These are phyloP conservation scores for Xenentodon cancila DNA, from an alignment of 2,797 vertebrate genomes.

Conservation along the genomic window DNA sequence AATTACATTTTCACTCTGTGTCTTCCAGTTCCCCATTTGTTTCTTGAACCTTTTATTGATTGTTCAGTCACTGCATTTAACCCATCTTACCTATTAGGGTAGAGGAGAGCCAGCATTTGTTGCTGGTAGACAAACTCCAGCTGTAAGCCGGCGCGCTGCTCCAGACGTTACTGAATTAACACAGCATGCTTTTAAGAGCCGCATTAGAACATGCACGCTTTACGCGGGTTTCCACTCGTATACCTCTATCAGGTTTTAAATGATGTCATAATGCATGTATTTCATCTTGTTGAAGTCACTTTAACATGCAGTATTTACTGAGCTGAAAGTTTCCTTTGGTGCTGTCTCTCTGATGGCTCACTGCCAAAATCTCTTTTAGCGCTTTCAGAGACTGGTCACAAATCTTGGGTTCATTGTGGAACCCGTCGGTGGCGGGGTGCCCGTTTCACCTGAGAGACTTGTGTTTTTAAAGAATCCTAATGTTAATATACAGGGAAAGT, in stretches of 20 bases:
- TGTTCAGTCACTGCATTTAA: background rate
- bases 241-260: background rate
- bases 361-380: too few species aligned
- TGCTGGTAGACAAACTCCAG: background rate
- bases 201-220: background rate
- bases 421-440: too few species aligned
- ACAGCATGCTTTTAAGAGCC: background rate
- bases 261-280: background rate
- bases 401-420: too few species aligned
- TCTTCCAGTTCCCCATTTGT: background rate
- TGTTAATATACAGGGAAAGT: too few species aligned
- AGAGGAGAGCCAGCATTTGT: too few species aligned
- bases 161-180: background rate
- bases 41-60: background rate
- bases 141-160: background rate
- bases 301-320: background rate
- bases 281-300: background rate
- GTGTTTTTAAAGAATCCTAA: too few species aligned
- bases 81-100: background rate
- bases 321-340: too few species aligned
- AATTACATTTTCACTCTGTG: background rate
- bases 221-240: background rate
- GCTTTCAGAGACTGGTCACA: too few species aligned
- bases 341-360: too few species aligned
- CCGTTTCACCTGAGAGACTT: too few species aligned